Evolutionary conservation across 2,888 invertebrate genomes (phyloP), one percentile per base, ranked within the genome.

Genomic region (Tanytarsus gracilentus): DNA sequence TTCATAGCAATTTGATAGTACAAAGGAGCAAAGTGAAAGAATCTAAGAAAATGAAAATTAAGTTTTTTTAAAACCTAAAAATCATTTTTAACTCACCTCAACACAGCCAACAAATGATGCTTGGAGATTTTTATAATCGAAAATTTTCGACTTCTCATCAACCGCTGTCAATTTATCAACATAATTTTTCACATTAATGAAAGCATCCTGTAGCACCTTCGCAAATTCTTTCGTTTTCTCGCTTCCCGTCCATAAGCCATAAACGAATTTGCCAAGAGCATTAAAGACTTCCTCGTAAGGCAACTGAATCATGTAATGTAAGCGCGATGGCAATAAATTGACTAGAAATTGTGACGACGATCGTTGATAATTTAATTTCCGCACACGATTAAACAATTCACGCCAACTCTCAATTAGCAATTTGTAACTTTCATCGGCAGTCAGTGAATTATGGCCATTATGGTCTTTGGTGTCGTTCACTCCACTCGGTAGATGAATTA

Each of bases 91-190:
- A 67, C 72, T 66, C 59, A 84, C 85, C 78, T 85, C 85, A 62
- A 83, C 72, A 66, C 77, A 78, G 67, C 81, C 80, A 16, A 81
- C 78, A 30, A 81, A 73, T 29, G 73, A 72, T 66, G 80, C 82
- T 64, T 82, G 75, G 4, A 75, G 70, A 27, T 76, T 76, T 11
- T 80, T 70, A 61, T 77, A 69, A 21, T 67, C 65, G 77, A 79
- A 80, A 9, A 73, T 67, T 66, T 75, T 74, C 18, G 44, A 18
- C 77, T 72, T 2, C 68, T 16, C 44, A 9, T 4, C 11, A 4
- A 48, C 29, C 6, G 61, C 55, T 11, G 64, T 56, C 5, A 61
- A 61, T n/a, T 53, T 62, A 23, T 55, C 62, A 48, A 62, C 56
- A 21, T 25, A 51, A 16, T 48, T 60, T 55, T 62, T 64, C 63